phyloP scores from a whole-genome alignment of 2,888 invertebrate species.

The Agrotis puta region DNA sequence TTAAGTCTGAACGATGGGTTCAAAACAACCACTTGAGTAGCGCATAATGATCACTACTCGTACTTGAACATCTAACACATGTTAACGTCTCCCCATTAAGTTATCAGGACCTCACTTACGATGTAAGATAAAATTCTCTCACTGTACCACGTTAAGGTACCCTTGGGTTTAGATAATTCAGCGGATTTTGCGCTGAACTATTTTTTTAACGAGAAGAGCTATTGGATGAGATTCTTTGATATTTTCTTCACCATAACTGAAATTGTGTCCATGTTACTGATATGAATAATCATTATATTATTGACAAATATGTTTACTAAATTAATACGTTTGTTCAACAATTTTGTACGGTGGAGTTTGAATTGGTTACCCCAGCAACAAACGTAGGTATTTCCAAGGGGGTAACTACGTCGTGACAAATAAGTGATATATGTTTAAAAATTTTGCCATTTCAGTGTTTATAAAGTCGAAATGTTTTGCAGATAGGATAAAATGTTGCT shows the following conservation, averaged over 20 bases:
- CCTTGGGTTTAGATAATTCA: conserved; percentile 29
- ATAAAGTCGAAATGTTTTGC: too few relatives aligned
- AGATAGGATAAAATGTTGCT: too few relatives aligned
- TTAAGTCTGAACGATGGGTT: conserved; percentile 45
- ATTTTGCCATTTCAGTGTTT: too few relatives aligned
- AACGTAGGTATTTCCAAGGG: too few relatives aligned
- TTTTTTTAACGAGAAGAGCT: not conserved
- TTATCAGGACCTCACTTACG: conserved; percentile 64
- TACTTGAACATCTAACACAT: conserved; percentile 62
- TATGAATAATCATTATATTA: not conserved
- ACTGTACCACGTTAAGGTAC: conserved; percentile 39
- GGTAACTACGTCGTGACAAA: too few relatives aligned
- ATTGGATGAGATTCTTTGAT: not conserved
- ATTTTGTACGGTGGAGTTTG: too few relatives aligned
- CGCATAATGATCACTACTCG: conserved; percentile 64
- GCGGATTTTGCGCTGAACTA: conserved; percentile 49
- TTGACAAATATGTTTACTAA: too few relatives aligned
- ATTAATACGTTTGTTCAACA: too few relatives aligned
- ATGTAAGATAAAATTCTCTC: conserved; percentile 62
- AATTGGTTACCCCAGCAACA: too few relatives aligned
- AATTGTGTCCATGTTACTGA: too few relatives aligned
- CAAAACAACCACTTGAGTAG: conserved; percentile 66
- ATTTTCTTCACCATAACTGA: not conserved
- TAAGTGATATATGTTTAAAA: too few relatives aligned
- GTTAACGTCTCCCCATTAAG: conserved; percentile 64